Percentiles rank a stretch among this genome's conserved stretches.
These are phyloP conservation scores for Bostrychus sinensis DNA, from an alignment of 2,113 vertebrate genomes.

Conservation along the genomic window DNA sequence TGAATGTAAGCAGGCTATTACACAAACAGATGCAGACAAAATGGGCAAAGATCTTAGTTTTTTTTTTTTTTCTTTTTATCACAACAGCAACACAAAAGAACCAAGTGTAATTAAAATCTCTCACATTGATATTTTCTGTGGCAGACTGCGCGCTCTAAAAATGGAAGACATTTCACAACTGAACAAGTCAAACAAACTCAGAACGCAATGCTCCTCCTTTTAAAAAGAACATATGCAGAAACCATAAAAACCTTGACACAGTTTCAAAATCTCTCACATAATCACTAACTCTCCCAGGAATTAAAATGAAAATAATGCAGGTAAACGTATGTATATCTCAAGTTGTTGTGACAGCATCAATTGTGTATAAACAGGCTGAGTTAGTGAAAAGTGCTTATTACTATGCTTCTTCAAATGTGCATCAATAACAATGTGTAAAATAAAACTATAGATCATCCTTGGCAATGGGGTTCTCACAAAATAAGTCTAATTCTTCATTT, in stretches of 20 bases:
- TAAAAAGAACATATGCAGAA: conserved; percentile 3
- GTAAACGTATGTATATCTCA: not conserved
- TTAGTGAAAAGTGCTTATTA: too few species aligned
- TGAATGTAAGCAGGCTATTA: too few species aligned
- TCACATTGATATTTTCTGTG: not conserved
- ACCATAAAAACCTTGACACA: conserved; percentile 4
- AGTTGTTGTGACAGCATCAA: not conserved
- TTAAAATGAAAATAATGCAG: not conserved
- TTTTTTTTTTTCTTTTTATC: too few species aligned
- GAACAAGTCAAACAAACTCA: not conserved
- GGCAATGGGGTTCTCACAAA: too few species aligned
- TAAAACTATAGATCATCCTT: too few species aligned
- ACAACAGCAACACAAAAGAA: not conserved
- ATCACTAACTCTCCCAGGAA: not conserved
- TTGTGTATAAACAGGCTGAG: not conserved
- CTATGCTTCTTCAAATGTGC: too few species aligned
- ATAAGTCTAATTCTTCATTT: too few species aligned
- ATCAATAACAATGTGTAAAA: too few species aligned
- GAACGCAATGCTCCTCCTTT: not conserved
- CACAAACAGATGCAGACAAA: not conserved
- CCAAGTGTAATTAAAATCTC: not conserved
- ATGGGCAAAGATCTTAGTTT: not conserved
- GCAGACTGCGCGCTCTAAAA: not conserved
- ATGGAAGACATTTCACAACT: conserved; percentile 1
- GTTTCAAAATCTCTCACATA: not conserved